These are phyloP conservation scores for Cardinalis cardinalis DNA, from an alignment of 2,113 vertebrate species.

Conservation along the genomic window DNA sequence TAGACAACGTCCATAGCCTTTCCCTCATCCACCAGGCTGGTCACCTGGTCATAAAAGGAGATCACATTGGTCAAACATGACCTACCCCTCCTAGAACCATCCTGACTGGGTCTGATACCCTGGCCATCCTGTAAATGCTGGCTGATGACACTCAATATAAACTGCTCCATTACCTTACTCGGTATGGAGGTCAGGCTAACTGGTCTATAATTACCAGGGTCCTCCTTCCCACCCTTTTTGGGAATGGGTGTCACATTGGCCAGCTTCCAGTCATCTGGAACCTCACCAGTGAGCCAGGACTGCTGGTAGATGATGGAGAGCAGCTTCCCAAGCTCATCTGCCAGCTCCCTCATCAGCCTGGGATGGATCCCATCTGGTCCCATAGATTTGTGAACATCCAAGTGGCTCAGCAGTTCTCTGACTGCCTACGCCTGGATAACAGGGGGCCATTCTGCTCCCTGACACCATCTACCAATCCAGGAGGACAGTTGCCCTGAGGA, in stretches of 20 bases:
- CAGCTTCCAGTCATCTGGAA: neutral
- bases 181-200: neutral
- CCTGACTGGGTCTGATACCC: neutral
- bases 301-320: neutral
- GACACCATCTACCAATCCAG: neutral
- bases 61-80: neutral
- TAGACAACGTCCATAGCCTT: neutral
- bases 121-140: neutral
- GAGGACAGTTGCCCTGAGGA: neutral
- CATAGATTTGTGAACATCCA: neutral
- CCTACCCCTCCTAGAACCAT: neutral
- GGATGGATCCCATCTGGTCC: neutral
- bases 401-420: neutral
- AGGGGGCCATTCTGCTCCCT: neutral
- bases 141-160: neutral
- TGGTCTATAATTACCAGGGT: neutral
- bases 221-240: neutral
- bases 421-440: neutral
- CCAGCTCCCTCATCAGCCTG: neutral
- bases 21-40: neutral
- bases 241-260: neutral
- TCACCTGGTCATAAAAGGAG: neutral
- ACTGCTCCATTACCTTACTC: accelerated
- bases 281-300: neutral
- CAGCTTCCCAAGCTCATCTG: accelerated